These are phyloP conservation scores for Drosophila trichaetosa DNA, from an alignment of 2,888 invertebrate genomes.

Conservation along the genomic window DNA sequence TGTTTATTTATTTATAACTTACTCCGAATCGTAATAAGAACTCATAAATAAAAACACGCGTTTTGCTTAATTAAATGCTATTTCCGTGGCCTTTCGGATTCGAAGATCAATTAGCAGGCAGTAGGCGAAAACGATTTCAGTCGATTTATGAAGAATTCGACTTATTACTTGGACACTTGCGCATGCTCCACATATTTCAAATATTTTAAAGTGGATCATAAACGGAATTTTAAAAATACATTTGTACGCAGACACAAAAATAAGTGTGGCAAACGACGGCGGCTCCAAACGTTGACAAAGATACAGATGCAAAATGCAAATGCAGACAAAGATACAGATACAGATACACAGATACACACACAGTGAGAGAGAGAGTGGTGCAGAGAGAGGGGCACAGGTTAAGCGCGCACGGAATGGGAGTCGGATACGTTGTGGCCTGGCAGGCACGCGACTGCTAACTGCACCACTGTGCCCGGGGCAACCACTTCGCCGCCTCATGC, in stretches of 20 bases:
- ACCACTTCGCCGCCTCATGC: constrained; percentile 63
- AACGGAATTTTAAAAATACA: constrained; percentile 42
- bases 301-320: constrained; percentile 17
- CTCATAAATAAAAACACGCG: constrained; percentile 73
- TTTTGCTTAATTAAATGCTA: constrained; percentile 25
- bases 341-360: neutral
- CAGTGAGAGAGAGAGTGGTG: neutral
- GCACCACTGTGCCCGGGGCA: constrained; percentile 59
- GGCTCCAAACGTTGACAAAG: constrained; percentile 38
- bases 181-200: constrained; percentile 38
- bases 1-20: constrained; percentile 71
- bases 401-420: constrained; percentile 41
- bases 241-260: constrained; percentile 25
- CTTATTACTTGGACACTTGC: constrained; percentile 35
- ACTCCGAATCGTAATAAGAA: constrained; percentile 83
- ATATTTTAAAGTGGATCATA: constrained; percentile 39
- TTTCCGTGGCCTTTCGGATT: constrained; percentile 16
- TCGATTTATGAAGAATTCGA: constrained; percentile 22
- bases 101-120: constrained; percentile 26
- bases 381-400: constrained; percentile 12
- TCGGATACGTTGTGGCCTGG: constrained; percentile 71
- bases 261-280: constrained; percentile 31
- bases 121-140: constrained; percentile 19
- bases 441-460: constrained; percentile 77
- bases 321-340: constrained; percentile 11